Percentiles rank a stretch among this genome's conserved stretches.
Conservation (phyloP, 2,113 vertebrate genomes). For the Pteruthius melanotis region DNA sequence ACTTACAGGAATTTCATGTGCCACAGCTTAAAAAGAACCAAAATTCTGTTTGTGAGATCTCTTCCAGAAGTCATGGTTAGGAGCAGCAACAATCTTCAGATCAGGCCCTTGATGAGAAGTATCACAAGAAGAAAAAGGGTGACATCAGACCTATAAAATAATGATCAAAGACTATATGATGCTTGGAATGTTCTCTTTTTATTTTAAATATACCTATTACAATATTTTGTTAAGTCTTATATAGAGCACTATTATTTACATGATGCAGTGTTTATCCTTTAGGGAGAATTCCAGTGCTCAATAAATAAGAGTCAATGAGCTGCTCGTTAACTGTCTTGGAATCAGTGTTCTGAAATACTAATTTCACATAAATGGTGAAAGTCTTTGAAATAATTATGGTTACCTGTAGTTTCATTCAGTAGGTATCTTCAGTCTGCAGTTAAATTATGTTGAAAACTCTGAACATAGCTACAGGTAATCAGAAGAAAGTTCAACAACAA, state of each 20-base stretch:
- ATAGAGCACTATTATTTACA: slow-evolving; percentile 74
- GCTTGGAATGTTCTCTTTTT: slow-evolving; percentile 70
- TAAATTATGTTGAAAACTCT: slow-evolving; percentile 34
- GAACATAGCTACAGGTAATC: slow-evolving; percentile 50
- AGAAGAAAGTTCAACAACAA: slow-evolving; percentile 24
- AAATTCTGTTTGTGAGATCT: not conserved
- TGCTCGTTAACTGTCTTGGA: slow-evolving; percentile 47
- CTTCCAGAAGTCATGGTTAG: not conserved
- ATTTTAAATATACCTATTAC: slow-evolving; percentile 81
- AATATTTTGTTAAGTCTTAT: slow-evolving; percentile 71
- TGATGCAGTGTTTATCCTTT: slow-evolving; percentile 60
- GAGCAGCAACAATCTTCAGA: not conserved
- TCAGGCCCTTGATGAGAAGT: not conserved
- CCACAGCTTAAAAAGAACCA: not conserved
- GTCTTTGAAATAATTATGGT: slow-evolving; percentile 55
- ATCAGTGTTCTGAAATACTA: slow-evolving; percentile 35
- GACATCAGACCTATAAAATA: slow-evolving; percentile 36
- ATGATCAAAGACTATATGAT: slow-evolving; percentile 13
- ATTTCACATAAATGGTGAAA: slow-evolving; percentile 41
- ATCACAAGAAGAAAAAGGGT: not conserved
- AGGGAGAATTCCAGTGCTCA: slow-evolving; percentile 62
- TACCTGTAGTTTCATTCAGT: slow-evolving; percentile 50
- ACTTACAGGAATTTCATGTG: not conserved
- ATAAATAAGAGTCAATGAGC: slow-evolving; percentile 61
- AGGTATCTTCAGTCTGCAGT: slow-evolving; percentile 4